Base-by-base conservation (phyloP, 2,797 vertebrate genomes). In the Helicolenus hilgendorfi region DNA sequence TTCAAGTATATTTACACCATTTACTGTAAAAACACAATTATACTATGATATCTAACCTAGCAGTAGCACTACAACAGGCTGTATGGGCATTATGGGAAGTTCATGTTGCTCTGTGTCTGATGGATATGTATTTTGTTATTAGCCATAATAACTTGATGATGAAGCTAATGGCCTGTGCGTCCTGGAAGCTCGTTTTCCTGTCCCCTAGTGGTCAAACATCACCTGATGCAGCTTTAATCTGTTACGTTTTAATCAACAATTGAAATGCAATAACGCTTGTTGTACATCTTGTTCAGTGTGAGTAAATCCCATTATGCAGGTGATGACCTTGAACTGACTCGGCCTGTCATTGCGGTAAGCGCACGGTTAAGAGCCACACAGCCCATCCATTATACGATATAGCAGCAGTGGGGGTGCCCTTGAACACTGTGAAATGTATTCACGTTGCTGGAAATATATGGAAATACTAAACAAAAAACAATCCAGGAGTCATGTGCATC, bases 261-360 rank as follows among this genome's bases (percentile, higher is more conserved):
- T 90, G 74, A 67, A 80, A 86, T 72, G 68, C 86, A 80, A 80
- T 88, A 65, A 79, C 73, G 82, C 64, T 72, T 59, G 56, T 82
- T 65, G 80, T 86, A 85, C 85, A 84, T 93, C 83, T 85, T 86
- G 83, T 89, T 86, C 75, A 81, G 29, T 73, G 75, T 72, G 59
- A 76, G 76, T 88, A 90, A 94, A 96, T 95, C 81, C 76, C 75
- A 79, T 94, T 94, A 90, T 70, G 63, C 72, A 31, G 49, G 71
- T 70, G 76, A 69, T 86, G 94, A 96, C 92, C 93, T 96, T 95
- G 91, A 85, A 88, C 72, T 90, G 73, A 74, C 86, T 82, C 5
- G 5, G 84, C 86, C 86, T 90, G 74, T 92, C 80, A 79, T 77
- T n/a, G 65, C 69, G 75, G 81, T 87, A 89, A 86, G 85, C 77